Evolutionary conservation across 2,113 vertebrate species (phyloP).

Genomic region (Colius striatus): DNA sequence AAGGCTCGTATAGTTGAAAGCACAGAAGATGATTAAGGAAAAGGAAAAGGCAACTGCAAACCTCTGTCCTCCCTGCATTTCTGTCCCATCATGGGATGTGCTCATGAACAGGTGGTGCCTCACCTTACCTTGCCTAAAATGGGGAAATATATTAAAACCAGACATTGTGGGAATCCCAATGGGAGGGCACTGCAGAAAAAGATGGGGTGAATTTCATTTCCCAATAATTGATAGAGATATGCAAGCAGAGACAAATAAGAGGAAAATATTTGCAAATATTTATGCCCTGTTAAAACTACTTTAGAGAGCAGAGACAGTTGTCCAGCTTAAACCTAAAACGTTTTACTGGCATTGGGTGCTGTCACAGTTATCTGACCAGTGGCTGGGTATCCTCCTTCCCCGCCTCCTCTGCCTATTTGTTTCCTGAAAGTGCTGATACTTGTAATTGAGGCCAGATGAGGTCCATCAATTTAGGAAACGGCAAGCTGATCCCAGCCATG

Average conservation of each 20-base stretch:
- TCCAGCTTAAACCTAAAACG: background rate
- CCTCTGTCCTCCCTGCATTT: background rate
- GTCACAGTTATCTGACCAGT: background rate
- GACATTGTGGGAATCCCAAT: background rate
- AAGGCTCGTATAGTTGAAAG: background rate
- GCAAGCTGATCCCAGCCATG: constrained; percentile 16
- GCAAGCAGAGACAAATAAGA: background rate
- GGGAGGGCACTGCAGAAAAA: background rate
- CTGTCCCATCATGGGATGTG: rapidly evolving
- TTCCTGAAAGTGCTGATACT: constrained; percentile 19
- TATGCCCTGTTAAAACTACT: background rate
- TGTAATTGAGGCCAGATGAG: constrained; percentile 54
- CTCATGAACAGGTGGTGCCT: rapidly evolving
- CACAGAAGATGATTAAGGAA: background rate
- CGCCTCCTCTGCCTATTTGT: background rate
- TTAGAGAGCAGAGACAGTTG: background rate
- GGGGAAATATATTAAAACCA: background rate
- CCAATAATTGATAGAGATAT: background rate
- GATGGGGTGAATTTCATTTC: background rate
- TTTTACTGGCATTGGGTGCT: background rate
- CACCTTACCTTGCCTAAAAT: background rate
- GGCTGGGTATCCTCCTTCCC: background rate
- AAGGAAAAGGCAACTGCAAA: background rate
- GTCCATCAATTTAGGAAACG: constrained; percentile 18
- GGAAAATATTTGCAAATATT: background rate